Conservation (phyloP, 2,888 invertebrate genomes). For the Ophraella communa region DNA sequence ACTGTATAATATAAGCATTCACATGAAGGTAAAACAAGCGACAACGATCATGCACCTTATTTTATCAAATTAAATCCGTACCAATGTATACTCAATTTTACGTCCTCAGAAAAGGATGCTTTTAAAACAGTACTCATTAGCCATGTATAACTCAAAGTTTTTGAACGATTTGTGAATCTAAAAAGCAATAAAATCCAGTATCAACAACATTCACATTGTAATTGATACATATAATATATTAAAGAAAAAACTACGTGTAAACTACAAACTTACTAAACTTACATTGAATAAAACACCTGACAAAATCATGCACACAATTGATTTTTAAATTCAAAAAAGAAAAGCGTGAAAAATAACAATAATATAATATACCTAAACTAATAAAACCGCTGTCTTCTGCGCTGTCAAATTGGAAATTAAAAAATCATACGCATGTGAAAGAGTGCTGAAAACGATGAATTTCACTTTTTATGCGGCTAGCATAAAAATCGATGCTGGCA, state of each 20-base stretch:
- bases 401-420: constrained; percentile 12
- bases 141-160: constrained; percentile 21
- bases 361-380: constrained; percentile 17
- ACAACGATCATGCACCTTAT: neutral
- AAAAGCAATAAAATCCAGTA: constrained; percentile 38
- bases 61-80: constrained; percentile 44
- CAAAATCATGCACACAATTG: constrained; percentile 4
- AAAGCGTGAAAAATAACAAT: neutral
- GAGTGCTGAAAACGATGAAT: constrained; percentile 16
- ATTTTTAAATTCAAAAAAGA: neutral
- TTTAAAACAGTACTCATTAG: constrained; percentile 60
- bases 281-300: neutral
- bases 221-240: constrained; percentile 1
- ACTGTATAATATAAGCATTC: neutral
- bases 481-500: constrained; percentile 32
- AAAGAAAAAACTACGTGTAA: too few species aligned
- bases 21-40: neutral
- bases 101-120: constrained; percentile 62
- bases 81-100: constrained; percentile 62
- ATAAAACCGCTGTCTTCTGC: constrained; percentile 2
- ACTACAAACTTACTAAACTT: neutral
- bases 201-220: constrained; percentile 9
- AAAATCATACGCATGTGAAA: constrained; percentile 14
- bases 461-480: constrained; percentile 24
- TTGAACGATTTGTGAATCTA: constrained; percentile 30